phyloP scores from a whole-genome alignment of 2,797 vertebrate genomes.

The Monodelphis domestica region DNA sequence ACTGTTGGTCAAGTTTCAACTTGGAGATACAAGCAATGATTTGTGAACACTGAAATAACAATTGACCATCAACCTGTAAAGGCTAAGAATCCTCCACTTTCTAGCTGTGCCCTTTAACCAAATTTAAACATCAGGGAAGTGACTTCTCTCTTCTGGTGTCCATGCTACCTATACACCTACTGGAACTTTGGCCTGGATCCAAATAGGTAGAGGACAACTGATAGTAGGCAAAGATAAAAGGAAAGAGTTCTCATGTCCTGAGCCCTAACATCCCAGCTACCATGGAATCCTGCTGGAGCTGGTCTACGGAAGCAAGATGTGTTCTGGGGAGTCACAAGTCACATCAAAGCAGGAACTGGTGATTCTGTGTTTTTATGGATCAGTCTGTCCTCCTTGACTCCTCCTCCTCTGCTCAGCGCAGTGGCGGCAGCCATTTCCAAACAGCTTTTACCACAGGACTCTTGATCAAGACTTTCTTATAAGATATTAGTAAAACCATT shows the following conservation, averaged over 20 bases:
- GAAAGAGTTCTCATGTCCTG: not conserved
- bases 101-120: not conserved
- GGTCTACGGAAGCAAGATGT: conserved; percentile 82
- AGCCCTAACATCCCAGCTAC: conserved; percentile 83
- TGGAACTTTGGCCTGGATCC: not conserved
- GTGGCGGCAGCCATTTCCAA: no score
- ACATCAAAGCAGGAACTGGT: conserved; percentile 83
- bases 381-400: no score
- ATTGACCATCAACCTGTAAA: not conserved
- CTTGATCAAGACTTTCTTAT: no score
- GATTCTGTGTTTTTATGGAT: conserved; percentile 83
- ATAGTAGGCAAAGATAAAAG: not conserved
- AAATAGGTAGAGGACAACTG: not conserved
- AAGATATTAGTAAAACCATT: no score
- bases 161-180: not conserved
- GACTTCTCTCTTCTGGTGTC: not conserved
- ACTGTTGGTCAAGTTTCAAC: not conserved
- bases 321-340: conserved; percentile 83
- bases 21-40: not conserved
- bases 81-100: not conserved
- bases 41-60: not conserved
- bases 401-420: no score
- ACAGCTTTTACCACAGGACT: no score
- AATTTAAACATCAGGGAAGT: not conserved
- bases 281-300: conserved; percentile 82